Evolutionary conservation across 2,888 invertebrate genomes (phyloP).

Genomic region (Pollenia griseotomentosa): DNA sequence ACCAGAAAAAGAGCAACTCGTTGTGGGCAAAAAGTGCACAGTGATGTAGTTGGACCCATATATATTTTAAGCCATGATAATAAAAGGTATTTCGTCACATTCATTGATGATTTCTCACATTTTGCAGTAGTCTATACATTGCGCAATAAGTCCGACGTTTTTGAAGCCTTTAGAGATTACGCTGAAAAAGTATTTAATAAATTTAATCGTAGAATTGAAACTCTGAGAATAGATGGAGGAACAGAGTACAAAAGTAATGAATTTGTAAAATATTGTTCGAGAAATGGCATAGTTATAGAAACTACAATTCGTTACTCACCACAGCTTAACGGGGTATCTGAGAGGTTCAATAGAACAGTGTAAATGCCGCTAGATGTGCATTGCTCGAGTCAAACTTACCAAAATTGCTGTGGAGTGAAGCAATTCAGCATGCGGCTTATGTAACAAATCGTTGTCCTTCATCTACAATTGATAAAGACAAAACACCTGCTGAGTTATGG

Average conservation of each 20-base stretch:
- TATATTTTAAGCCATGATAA: slow-evolving; percentile 7
- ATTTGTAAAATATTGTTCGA: slow-evolving; percentile 35
- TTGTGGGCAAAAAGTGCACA: slow-evolving; percentile 28
- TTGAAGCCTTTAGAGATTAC: slow-evolving; percentile 34
- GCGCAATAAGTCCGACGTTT: slow-evolving; percentile 6
- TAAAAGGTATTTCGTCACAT: slow-evolving; percentile 26
- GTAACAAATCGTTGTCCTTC: slow-evolving; percentile 30
- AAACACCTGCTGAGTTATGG: slow-evolving; percentile 52
- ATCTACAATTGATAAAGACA: slow-evolving; percentile 16
- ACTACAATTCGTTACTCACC: slow-evolving; percentile 35
- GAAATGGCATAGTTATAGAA: slow-evolving; percentile 17
- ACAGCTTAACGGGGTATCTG: slow-evolving; percentile 44
- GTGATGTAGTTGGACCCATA: slow-evolving; percentile 34
- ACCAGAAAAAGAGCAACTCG: slow-evolving; percentile 23
- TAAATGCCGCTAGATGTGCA: slow-evolving; percentile 31
- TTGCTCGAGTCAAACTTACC: slow-evolving; percentile 33
- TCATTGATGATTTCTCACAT: slow-evolving; percentile 29
- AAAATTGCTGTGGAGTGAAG: slow-evolving; percentile 53
- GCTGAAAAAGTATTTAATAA: slow-evolving; percentile 24
- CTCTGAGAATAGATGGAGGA: slow-evolving; percentile 19
- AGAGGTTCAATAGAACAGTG: slow-evolving; percentile 48
- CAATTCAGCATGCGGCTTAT: slow-evolving; percentile 38
- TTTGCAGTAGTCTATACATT: slow-evolving; percentile 20
- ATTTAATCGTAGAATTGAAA: slow-evolving; percentile 35
- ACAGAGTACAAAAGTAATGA: slow-evolving; percentile 33